A percentile compares a stretch with the other conserved stretches of the same genome.
phyloP scores from a whole-genome alignment of 2,888 invertebrate species.

The Magallana nippona region DNA sequence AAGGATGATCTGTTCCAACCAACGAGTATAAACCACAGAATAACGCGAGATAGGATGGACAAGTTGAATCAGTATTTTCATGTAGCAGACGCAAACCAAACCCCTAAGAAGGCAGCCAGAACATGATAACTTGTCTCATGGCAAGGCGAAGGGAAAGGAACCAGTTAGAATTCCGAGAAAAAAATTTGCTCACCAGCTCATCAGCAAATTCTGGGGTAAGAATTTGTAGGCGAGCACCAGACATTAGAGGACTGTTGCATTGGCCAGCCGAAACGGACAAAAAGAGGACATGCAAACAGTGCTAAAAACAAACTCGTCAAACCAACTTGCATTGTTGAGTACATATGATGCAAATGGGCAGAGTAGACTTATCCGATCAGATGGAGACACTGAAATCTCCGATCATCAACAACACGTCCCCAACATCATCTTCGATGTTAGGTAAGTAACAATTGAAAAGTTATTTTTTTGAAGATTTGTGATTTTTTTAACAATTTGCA shows the following conservation, averaged over 20 bases:
- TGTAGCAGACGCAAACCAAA: slow-evolving; percentile 30
- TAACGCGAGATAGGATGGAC: slow-evolving; percentile 1
- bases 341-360: slow-evolving; percentile 25
- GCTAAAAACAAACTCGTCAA: not conserved
- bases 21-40: not conserved
- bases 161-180: slow-evolving; percentile 2
- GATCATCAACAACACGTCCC: no score
- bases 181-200: slow-evolving; percentile 18
- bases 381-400: no score
- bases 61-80: slow-evolving; percentile 25
- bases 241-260: slow-evolving; percentile 7
- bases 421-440: no score
- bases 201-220: slow-evolving; percentile 5
- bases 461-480: no score
- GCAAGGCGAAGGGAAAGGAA: not conserved
- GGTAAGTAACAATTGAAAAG: no score
- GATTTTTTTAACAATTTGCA: no score
- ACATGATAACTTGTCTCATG: slow-evolving; percentile 44
- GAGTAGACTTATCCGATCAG: slow-evolving; percentile 39
- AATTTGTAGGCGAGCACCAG: not conserved
- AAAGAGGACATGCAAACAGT: slow-evolving; percentile 31
- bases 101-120: slow-evolving; percentile 14
- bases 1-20: slow-evolving; percentile 15
- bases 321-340: no score
- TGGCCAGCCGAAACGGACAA: slow-evolving; percentile 29